Evolutionary conservation across 2,888 invertebrate species (phyloP), one percentile per base, ranked within the genome.

Genomic region (Temnothorax rugatulus): DNA sequence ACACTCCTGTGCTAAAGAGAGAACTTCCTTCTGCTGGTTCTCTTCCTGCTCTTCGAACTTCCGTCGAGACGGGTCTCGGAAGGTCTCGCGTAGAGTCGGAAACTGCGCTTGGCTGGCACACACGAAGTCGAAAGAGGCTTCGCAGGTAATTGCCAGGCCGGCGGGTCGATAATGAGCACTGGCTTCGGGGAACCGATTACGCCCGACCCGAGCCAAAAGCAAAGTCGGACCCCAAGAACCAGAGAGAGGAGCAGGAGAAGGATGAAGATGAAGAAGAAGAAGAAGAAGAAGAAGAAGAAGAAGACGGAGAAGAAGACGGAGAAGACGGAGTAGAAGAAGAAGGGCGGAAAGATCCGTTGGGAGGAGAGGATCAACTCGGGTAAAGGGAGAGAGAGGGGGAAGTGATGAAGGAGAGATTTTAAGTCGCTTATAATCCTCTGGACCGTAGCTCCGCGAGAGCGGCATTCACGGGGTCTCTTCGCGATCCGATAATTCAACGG

Each of bases 171-270:
- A 95, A 95, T 95, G 95, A 95, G 95, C 94, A 94, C 92, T 93
- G 94, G 94, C 94, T 94, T 95, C 95, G 95, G 91, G 93, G 95
- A 94, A 95, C 94, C 95, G 95, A 95, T 95, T 95, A 95, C 94
- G 93, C 93, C 93, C 93, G 94, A 93, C 92, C 93, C 93, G 90
- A 93, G 92, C 92, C 94, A 92, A 93, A 93, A 94, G 93, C 93
- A 90, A 91, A 92, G 89, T 86, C 89, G 87, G 86, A 91, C 91
- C 89, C 76, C 82, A 84, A 89, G 84, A 84, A 82, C 71, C 82
- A 61, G 63, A 82, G 63, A 82, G 82, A 52, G 66, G 79, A 73
- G 73, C 75, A 73, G 82, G 66, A 79, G 84, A 77, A 82, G 38
- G 59, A 84, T 84, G 79, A 68, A 69, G 85, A 82, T 69, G 83